phyloP scores from a whole-genome alignment of 1,140 invertebrate genomes.

The Gerris buenoi region DNA sequence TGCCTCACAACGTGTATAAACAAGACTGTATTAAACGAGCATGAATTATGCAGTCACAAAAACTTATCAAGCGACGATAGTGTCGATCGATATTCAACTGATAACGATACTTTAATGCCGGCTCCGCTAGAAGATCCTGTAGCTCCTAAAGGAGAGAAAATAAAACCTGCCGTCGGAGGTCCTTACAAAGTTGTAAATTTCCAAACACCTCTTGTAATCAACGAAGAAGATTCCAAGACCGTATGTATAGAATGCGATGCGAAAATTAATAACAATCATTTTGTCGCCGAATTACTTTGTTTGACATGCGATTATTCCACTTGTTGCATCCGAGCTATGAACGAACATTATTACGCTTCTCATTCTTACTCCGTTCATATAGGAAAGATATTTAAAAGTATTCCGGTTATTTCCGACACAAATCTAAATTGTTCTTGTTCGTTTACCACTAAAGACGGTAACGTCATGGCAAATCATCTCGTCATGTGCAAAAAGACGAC shows the following conservation, averaged over 20 bases:
- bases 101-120: slow-evolving; percentile 2
- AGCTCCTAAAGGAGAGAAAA: background rate
- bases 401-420: background rate
- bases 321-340: slow-evolving; percentile 6
- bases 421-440: background rate
- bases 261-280: slow-evolving; percentile 1
- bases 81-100: background rate
- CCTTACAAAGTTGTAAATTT: background rate
- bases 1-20: slow-evolving; percentile 4
- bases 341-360: slow-evolving; percentile 1
- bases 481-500: background rate
- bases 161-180: background rate
- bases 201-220: background rate
- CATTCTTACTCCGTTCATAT: slow-evolving; percentile 2
- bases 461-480: background rate
- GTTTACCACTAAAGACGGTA: slow-evolving; percentile 4
- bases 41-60: slow-evolving; percentile 3
- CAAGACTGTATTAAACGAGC: slow-evolving; percentile 4
- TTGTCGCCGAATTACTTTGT: slow-evolving; percentile 4
- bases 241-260: slow-evolving; percentile 7
- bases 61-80: background rate
- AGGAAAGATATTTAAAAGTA: background rate
- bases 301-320: slow-evolving; percentile 5
- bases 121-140: background rate
- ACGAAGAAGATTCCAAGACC: background rate